A percentile compares a stretch with the other conserved stretches of the same genome.
These are phyloP conservation scores for Apomyelois bistriatella DNA, from an alignment of 2,888 invertebrate species.

Conservation along the genomic window DNA sequence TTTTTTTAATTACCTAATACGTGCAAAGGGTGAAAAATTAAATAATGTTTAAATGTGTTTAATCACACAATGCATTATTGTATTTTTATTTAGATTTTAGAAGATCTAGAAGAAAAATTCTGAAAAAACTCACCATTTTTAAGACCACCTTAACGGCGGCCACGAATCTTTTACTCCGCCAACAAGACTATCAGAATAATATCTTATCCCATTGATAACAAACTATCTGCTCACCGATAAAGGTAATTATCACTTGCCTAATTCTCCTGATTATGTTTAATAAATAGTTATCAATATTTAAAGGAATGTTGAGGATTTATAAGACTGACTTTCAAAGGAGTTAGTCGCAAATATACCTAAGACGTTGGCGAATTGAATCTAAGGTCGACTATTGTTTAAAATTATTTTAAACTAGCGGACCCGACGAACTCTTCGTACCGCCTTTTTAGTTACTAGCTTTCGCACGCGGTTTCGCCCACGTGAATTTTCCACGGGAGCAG, in stretches of 20 bases:
- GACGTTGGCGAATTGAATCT: no score
- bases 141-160: conserved; percentile 8
- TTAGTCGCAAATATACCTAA: no score
- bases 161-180: conserved; percentile 38
- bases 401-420: no score
- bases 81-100: background rate
- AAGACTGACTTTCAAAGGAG: conserved; percentile 26
- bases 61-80: no score
- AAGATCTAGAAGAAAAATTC: background rate
- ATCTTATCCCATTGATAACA: conserved; percentile 61
- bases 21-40: no score
- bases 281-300: conserved; percentile 1
- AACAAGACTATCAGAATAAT: conserved; percentile 45
- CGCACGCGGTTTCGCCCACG: no score
- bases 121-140: conserved; percentile 37
- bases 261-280: conserved; percentile 33
- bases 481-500: no score
- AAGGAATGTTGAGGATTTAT: background rate
- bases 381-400: no score
- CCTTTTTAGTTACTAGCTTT: no score
- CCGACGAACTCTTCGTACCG: no score
- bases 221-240: conserved; percentile 44
- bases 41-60: no score
- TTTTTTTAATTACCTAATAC: no score
- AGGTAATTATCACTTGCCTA: conserved; percentile 37